A percentile compares a stretch with the other conserved stretches of the same genome.
These are phyloP conservation scores for Leucania comma DNA, from an alignment of 2,888 invertebrate genomes.

Conservation along the genomic window DNA sequence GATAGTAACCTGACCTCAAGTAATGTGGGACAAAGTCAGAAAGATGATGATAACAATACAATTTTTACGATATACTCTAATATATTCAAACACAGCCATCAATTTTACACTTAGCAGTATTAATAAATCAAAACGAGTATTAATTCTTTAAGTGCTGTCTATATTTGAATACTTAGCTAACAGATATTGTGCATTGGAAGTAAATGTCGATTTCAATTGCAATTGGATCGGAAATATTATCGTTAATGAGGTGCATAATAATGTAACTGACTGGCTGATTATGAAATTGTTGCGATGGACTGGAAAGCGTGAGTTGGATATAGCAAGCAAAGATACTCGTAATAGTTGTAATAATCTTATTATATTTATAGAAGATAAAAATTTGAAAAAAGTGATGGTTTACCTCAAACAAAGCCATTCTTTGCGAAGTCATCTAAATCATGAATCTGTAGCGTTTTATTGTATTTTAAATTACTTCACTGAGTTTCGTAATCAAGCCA, in stretches of 20 bases:
- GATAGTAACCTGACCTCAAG: background rate
- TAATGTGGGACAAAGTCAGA: background rate
- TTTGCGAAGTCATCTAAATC: too few relatives aligned
- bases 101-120: background rate
- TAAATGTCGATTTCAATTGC: slow-evolving; percentile 6
- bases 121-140: background rate
- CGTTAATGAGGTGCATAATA: slow-evolving; percentile 1
- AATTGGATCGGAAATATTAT: slow-evolving; percentile 24
- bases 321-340: background rate
- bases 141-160: background rate
- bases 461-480: background rate
- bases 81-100: background rate
- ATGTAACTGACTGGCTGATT: slow-evolving; percentile 6
- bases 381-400: too few relatives aligned
- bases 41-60: background rate
- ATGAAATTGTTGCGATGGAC: slow-evolving; percentile 6
- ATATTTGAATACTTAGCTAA: background rate
- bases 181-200: background rate
- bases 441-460: background rate
- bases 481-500: background rate
- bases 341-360: background rate
- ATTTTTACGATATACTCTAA: background rate
- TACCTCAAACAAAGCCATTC: too few relatives aligned
- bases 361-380: background rate
- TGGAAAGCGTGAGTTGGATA: slow-evolving; percentile 6